phyloP scores from a whole-genome alignment of 2,113 vertebrate species.

The Larimichthys polyactis region DNA sequence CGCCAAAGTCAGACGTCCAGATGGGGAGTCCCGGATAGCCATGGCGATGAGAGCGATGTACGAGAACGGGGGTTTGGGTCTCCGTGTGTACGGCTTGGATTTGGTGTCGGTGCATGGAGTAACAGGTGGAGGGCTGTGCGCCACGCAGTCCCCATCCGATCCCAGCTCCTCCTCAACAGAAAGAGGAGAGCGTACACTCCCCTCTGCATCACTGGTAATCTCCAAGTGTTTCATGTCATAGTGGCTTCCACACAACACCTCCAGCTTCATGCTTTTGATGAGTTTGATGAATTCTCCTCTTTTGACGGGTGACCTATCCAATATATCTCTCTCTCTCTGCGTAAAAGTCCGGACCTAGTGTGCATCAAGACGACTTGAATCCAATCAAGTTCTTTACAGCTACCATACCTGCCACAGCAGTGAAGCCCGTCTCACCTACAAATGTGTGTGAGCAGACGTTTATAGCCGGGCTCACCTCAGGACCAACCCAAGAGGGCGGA shows the following conservation, averaged over 20 bases:
- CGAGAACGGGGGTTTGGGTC: constrained; percentile 95
- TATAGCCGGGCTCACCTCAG: constrained; percentile 80
- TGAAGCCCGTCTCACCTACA: constrained; percentile 69
- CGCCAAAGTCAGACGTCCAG: constrained; percentile 92
- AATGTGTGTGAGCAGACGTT: constrained; percentile 48
- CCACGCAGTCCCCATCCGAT: constrained; percentile 93
- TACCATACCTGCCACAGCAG: constrained; percentile 55
- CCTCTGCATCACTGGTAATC: constrained; percentile 81
- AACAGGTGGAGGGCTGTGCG: constrained; percentile 86
- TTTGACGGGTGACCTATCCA: no score
- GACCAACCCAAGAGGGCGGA: constrained; percentile 80
- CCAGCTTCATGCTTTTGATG: constrained; percentile 87
- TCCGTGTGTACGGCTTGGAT: constrained; percentile 92
- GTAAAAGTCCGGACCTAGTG: constrained; percentile 14
- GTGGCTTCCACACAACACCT: constrained; percentile 85
- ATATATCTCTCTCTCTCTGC: background rate
- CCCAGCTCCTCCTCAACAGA: constrained; percentile 90
- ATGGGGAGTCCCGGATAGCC: constrained; percentile 93
- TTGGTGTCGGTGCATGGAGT: constrained; percentile 74
- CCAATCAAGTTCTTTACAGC: background rate
- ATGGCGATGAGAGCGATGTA: constrained; percentile 98
- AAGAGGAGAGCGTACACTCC: constrained; percentile 76
- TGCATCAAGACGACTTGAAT: constrained; percentile 40
- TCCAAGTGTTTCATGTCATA: constrained; percentile 79
- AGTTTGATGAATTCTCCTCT: background rate